These are phyloP conservation scores for Macaria liturata DNA, from an alignment of 2,888 invertebrate genomes.

Conservation along the genomic window DNA sequence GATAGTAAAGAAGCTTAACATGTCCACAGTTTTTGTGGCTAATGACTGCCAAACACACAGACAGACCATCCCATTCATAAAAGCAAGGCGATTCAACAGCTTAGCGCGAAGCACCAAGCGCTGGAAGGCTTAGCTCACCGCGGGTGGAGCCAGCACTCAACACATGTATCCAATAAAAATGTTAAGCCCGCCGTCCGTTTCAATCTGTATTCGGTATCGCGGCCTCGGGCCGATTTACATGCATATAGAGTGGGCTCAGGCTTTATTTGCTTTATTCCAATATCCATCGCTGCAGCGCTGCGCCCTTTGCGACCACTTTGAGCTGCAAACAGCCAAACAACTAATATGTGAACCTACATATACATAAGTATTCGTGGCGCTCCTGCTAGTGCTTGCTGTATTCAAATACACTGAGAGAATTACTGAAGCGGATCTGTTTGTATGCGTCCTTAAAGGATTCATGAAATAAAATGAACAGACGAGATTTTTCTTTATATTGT, in stretches of 20 bases:
- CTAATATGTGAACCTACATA: neutral
- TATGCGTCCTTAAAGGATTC: no score
- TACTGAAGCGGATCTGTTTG: no score
- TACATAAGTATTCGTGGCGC: no score
- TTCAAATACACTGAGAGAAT: no score
- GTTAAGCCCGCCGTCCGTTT: constrained; percentile 64
- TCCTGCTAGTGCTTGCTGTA: no score
- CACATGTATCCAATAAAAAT: constrained; percentile 67
- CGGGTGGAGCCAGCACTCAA: constrained; percentile 32
- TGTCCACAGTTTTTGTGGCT: no score
- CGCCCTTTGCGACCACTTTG: constrained; percentile 50
- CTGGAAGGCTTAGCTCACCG: constrained; percentile 8
- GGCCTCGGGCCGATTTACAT: constrained; percentile 68
- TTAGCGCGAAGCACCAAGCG: constrained; percentile 1
- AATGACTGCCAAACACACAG: neutral
- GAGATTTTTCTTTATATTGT: no score
- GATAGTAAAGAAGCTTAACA: no score
- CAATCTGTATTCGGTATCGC: constrained; percentile 69
- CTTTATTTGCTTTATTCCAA: constrained; percentile 66
- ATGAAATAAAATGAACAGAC: no score
- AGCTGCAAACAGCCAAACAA: constrained; percentile 47
- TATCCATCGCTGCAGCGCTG: constrained; percentile 49
- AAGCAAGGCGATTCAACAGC: no score
- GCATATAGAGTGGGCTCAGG: constrained; percentile 60
- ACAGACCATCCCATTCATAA: no score